Percentiles rank a stretch among this genome's conserved stretches.
Evolutionary conservation across 2,888 invertebrate genomes (phyloP).

Genomic region (Coelogynopora nodosa): DNA sequence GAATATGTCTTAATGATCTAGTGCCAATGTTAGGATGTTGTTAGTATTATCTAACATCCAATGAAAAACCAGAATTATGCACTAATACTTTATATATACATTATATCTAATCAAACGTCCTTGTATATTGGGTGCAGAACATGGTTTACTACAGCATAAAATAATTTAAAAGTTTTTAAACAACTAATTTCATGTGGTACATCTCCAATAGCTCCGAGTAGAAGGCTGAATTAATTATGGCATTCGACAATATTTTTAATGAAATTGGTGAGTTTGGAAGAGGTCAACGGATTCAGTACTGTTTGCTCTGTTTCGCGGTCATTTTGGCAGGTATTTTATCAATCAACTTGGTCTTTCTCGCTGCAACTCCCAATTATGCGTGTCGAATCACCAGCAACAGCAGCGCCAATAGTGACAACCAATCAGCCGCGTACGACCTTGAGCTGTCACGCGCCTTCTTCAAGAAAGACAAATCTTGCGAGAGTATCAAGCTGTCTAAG

Average conservation of each 20-base stretch:
- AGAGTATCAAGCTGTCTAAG: not conserved
- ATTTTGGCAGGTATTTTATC: conserved; percentile 33
- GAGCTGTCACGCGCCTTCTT: not conserved
- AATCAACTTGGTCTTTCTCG: conserved; percentile 22
- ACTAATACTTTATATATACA: no score
- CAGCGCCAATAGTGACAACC: not conserved
- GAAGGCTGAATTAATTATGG: no score
- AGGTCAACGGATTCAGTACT: conserved; percentile 32
- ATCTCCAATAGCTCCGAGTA: no score
- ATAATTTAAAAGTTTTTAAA: no score
- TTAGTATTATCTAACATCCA: no score
- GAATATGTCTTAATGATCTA: no score
- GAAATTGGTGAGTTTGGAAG: conserved; percentile 37
- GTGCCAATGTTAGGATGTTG: no score
- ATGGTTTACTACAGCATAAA: no score
- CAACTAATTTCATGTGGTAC: no score
- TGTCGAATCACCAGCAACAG: not conserved
- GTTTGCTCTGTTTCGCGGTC: conserved; percentile 1
- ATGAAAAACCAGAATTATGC: no score
- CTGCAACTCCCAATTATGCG: conserved; percentile 12
- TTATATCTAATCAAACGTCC: no score
- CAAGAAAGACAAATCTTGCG: not conserved
- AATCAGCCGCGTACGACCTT: not conserved
- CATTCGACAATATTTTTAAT: conserved; percentile 30
- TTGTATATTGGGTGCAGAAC: no score